Evolutionary conservation across 2,113 vertebrate species (phyloP).

Genomic region (Peucedramus taeniatus): DNA sequence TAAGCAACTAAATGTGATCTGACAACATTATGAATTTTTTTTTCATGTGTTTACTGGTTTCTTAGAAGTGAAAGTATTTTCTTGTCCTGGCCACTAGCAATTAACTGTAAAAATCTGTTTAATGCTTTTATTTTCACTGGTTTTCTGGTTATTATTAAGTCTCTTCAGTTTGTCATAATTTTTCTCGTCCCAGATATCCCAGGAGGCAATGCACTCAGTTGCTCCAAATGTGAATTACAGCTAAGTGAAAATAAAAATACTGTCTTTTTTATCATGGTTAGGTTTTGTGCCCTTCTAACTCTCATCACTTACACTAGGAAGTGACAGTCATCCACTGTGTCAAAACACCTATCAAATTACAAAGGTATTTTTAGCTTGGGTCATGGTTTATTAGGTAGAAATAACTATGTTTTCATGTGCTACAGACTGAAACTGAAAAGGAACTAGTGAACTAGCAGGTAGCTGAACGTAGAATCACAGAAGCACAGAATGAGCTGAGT

Average conservation of each 20-base stretch:
- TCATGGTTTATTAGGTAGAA: neutral
- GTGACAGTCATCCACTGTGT: neutral
- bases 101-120: neutral
- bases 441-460: neutral
- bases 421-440: neutral
- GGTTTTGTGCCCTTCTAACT: neutral
- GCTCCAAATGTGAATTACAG: neutral
- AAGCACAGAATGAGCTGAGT: neutral
- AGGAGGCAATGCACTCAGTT: neutral
- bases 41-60: neutral
- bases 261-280: neutral
- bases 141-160: neutral
- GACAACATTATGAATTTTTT: slow-evolving; percentile 3
- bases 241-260: slow-evolving; percentile 6
- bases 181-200: neutral
- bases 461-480: neutral
- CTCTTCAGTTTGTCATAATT: neutral
- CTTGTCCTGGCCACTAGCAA: neutral
- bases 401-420: neutral
- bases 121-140: neutral
- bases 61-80: slow-evolving; percentile 23
- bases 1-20: slow-evolving; percentile 57
- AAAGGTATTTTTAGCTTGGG: neutral
- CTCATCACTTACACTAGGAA: neutral
- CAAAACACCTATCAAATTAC: neutral